Evolutionary conservation across 1,140 invertebrate genomes (phyloP).

Genomic region (Ceratosolen fusciceps): DNA sequence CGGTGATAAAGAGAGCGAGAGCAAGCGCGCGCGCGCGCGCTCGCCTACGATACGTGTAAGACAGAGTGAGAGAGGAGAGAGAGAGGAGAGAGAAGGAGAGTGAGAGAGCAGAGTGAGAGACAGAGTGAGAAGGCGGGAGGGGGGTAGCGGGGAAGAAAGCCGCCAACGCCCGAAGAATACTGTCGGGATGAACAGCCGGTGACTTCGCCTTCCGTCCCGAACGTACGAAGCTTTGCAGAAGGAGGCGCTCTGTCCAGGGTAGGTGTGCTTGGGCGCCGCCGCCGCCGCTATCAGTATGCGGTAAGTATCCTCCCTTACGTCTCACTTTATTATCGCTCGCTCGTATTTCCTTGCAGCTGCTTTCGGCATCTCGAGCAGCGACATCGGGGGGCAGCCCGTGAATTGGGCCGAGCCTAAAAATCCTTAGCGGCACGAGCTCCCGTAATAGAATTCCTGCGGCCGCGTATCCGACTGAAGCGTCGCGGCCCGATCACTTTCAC

Average conservation of each 20-base stretch:
- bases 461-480: not conserved
- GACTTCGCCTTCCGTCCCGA: not conserved
- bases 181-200: not conserved
- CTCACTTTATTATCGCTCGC: not conserved
- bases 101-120: not conserved
- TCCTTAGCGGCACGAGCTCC: not conserved
- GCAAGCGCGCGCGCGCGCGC: not conserved
- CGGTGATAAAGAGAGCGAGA: not conserved
- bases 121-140: not conserved
- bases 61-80: not conserved
- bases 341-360: too few species aligned
- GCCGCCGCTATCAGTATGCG: slow-evolving; percentile 19
- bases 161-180: not conserved
- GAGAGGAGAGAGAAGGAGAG: not conserved
- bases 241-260: slow-evolving; percentile 1
- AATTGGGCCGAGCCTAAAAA: not conserved
- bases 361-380: not conserved
- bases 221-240: not conserved
- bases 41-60: not conserved
- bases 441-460: slow-evolving; percentile 3
- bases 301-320: not conserved
- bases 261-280: not conserved
- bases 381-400: not conserved
- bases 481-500: not conserved
- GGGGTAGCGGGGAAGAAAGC: not conserved